These are phyloP conservation scores for Conistra vaccinii DNA, from an alignment of 2,888 invertebrate species.

Conservation along the genomic window DNA sequence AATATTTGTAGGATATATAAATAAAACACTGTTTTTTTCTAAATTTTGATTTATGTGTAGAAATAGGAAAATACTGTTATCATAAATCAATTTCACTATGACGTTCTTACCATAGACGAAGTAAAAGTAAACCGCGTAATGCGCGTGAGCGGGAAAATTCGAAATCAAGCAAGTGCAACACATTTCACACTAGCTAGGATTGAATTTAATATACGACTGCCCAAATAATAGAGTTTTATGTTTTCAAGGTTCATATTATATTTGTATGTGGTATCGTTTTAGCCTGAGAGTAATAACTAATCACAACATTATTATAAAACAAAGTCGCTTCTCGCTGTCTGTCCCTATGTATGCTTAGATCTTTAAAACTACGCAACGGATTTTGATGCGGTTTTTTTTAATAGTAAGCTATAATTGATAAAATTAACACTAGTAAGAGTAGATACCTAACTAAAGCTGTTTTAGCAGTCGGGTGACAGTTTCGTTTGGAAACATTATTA, in stretches of 20 bases:
- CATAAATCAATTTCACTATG: background rate
- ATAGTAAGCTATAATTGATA: no score
- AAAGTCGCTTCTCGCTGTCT: no score
- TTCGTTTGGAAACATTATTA: no score
- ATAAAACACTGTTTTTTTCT: no score
- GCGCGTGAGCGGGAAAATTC: slow-evolving; percentile 32
- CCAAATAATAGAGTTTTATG: background rate
- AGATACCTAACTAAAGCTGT: no score
- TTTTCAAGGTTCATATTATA: background rate
- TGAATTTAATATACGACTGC: background rate
- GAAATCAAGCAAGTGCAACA: slow-evolving; percentile 4
- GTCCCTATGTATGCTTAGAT: no score
- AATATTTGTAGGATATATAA: background rate
- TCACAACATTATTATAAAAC: no score
- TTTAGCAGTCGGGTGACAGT: no score
- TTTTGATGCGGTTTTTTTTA: no score
- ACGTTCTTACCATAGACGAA: slow-evolving; percentile 27
- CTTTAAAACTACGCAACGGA: no score
- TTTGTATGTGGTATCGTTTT: background rate
- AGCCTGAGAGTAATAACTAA: no score
- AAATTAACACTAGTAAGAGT: no score
- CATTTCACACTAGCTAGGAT: background rate
- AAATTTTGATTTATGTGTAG: background rate
- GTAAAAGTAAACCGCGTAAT: slow-evolving; percentile 24
- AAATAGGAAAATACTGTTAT: background rate